Evolutionary conservation across 2,797 vertebrate genomes (phyloP).

Genomic region (Setipinna tenuifilis): DNA sequence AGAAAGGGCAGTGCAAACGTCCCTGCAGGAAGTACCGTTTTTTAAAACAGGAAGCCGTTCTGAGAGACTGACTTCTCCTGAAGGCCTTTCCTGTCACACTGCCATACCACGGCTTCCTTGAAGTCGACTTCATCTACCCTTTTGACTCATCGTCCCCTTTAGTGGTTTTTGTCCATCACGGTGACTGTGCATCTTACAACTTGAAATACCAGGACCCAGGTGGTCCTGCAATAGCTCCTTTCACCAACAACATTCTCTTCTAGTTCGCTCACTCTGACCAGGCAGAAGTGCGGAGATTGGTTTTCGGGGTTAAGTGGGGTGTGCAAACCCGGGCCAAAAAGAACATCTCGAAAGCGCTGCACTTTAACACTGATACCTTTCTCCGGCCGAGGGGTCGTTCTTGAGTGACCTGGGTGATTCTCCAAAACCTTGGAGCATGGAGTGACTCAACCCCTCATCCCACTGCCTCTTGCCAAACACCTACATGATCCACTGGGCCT

Average conservation of each 20-base stretch:
- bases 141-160: neutral
- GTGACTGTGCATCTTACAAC: neutral
- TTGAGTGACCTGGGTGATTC: neutral
- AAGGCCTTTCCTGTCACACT: neutral
- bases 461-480: neutral
- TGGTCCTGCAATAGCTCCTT: neutral
- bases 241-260: neutral
- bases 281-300: neutral
- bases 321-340: neutral
- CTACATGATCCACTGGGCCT: conserved; percentile 60
- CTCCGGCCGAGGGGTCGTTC: neutral
- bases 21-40: neutral
- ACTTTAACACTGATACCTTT: conserved; percentile 31
- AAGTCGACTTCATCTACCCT: neutral
- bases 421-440: neutral
- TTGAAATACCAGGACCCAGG: neutral
- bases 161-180: neutral
- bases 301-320: neutral
- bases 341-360: conserved; percentile 2
- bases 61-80: neutral
- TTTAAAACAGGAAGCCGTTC: neutral
- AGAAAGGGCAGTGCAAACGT: neutral
- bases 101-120: neutral
- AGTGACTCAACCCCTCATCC: neutral
- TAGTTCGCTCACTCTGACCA: neutral